Percentiles rank a stretch among this genome's conserved stretches.
phyloP scores from a whole-genome alignment of 2,888 invertebrate genomes.

The Serrognathus titanus region DNA sequence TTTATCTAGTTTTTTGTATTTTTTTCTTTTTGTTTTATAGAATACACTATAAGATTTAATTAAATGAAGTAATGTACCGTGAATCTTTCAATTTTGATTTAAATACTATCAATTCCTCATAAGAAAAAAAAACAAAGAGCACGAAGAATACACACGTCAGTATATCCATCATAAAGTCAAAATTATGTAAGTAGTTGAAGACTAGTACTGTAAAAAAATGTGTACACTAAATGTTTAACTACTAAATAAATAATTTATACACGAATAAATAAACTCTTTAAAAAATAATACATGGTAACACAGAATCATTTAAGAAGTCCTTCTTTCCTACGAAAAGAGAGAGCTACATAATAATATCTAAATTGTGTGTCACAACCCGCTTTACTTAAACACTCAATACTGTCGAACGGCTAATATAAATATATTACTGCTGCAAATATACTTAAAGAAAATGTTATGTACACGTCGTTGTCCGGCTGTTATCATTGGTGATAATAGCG shows the following conservation, averaged over 20 bases:
- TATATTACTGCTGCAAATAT: conserved; percentile 18
- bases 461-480: not conserved
- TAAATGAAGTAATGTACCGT: no score
- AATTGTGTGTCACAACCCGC: conserved; percentile 43
- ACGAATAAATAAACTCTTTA: conserved; percentile 8
- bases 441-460: not conserved
- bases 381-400: conserved; percentile 40
- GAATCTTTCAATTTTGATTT: no score
- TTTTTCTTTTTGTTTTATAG: no score
- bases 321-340: conserved; percentile 32
- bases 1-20: no score
- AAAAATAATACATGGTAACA: conserved; percentile 34
- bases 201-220: not conserved
- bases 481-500: not conserved
- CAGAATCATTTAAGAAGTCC: conserved; percentile 27
- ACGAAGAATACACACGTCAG: no score
- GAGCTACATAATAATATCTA: conserved; percentile 26
- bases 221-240: not conserved
- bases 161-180: no score
- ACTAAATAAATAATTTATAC: conserved; percentile 11
- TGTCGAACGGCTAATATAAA: conserved; percentile 29
- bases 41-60: no score
- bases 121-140: no score
- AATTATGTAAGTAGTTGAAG: conserved; percentile 27
- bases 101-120: no score